Evolutionary conservation across 2,113 vertebrate species (phyloP).

Genomic region (Oreotrochilus melanogaster): DNA sequence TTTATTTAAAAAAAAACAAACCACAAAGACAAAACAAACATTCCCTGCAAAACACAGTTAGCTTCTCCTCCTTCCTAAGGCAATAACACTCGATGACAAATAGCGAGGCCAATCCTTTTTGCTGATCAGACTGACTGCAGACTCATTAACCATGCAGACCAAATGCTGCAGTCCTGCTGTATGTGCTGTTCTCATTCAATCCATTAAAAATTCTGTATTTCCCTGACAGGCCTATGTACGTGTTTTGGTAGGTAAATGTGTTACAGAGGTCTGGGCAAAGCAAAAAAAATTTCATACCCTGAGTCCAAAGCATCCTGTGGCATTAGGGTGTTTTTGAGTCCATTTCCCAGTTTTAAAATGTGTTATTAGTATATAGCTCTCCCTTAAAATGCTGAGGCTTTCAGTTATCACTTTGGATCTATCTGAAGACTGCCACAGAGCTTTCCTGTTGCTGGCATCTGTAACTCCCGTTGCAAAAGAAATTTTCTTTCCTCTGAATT

Average conservation of each 20-base stretch:
- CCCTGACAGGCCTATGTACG: background rate
- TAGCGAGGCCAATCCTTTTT: background rate
- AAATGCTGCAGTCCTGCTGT: background rate
- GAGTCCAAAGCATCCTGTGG: rapidly evolving
- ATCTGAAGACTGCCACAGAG: background rate
- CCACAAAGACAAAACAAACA: background rate
- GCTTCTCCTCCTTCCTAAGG: background rate
- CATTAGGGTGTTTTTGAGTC: background rate
- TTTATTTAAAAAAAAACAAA: background rate
- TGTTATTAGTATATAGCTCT: background rate
- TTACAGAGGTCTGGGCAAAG: background rate
- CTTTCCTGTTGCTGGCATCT: background rate
- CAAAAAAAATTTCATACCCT: background rate
- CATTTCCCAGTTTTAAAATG: background rate
- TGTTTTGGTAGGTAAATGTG: background rate
- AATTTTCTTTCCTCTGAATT: background rate
- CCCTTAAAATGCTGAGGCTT: background rate
- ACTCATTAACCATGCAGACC: background rate
- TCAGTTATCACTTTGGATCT: background rate
- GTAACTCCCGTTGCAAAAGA: background rate
- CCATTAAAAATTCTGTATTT: background rate
- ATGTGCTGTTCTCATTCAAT: background rate
- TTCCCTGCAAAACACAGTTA: background rate
- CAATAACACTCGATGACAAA: background rate
- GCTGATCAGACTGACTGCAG: background rate